phyloP scores from a whole-genome alignment of 2,888 invertebrate genomes.

The Unio pictorum region DNA sequence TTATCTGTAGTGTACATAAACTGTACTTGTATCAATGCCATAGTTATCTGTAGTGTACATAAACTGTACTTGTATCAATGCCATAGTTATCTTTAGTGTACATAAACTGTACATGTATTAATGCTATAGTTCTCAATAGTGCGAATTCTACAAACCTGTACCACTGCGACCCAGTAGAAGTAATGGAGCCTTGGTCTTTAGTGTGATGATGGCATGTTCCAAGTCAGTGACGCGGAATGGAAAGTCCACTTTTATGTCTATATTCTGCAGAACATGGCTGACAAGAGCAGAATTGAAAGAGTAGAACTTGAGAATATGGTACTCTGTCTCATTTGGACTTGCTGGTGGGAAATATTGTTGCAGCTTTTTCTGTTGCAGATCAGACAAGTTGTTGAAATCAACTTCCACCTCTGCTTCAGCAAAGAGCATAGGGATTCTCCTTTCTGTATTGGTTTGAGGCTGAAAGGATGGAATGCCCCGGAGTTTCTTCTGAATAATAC shows the following conservation, averaged over 20 bases:
- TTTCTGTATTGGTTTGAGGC: constrained; percentile 15
- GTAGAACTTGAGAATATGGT: constrained; percentile 66
- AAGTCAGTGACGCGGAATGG: constrained; percentile 64
- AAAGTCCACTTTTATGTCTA: constrained; percentile 56
- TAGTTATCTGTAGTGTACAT: too few species aligned
- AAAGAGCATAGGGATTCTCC: constrained; percentile 47
- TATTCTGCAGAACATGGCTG: constrained; percentile 48
- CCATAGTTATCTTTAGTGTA: too few species aligned
- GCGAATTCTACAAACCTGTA: constrained; percentile 28
- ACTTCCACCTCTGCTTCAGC: constrained; percentile 41
- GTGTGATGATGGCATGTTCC: constrained; percentile 62
- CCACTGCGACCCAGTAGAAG: constrained; percentile 66
- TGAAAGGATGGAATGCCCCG: constrained; percentile 37
- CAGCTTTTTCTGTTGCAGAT: constrained; percentile 25
- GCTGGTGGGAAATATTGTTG: constrained; percentile 54
- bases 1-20: too few species aligned
- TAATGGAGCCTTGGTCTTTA: constrained; percentile 48
- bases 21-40: too few species aligned
- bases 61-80: too few species aligned
- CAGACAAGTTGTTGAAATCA: constrained; percentile 9
- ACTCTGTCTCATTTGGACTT: constrained; percentile 57
- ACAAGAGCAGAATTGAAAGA: constrained; percentile 57
- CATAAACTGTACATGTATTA: too few species aligned
- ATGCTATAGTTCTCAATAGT: too few species aligned
- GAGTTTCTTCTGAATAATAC: constrained; percentile 55